Base-by-base conservation (phyloP, 2,113 vertebrate species). In the rabbit (Oryctolagus cuniculus) region DNA sequence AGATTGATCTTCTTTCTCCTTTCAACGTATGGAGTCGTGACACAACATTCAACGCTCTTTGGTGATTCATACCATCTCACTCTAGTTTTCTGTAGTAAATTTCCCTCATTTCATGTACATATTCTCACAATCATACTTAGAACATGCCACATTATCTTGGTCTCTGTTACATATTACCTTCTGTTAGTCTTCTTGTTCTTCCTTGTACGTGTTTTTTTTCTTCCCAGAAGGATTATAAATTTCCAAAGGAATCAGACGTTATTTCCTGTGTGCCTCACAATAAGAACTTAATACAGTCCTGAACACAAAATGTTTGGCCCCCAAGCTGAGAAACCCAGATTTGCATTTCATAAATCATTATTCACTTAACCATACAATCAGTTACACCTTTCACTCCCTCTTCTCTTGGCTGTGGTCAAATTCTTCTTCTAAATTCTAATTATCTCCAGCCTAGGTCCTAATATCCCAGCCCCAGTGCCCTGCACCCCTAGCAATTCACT, bases 301-400 rank as follows among this genome's bases (percentile, higher is more conserved):
- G 16, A 88, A 53, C 25, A 81, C 67, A 73, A 85, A 91, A 84
- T 61, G 38, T 75, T 88, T 93, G 84, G 55, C n/a, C 77, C 64
- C 16, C 63, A 90, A 93, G 67, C 44, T 78, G 38, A 92, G 66
- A 92, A 64, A 3, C 63, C 81, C 69, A 87, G 72, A 90, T 73
- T 95, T 90, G 58, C 13, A 85, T 93, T 93, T 95, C 55, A 78
- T 21, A 80, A 88, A 78, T 95, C 89, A 92, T 25, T 93, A 93
- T 82, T 90, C 69, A 90, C 19, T 44, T n/a, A 91, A 89, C 66
- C 36, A 69, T 49, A 75, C 69, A 78, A 44, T 87, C 78, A 78
- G 80, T 75, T 83, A 44, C 6, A 87, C 51, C 78, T 77, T 96
- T 92, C 64, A 63, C 53, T 96, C 49, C 75, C 73, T 90, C 75